These are phyloP conservation scores for Liposcelis brunnea DNA, from an alignment of 2,888 invertebrate genomes.

Conservation along the genomic window DNA sequence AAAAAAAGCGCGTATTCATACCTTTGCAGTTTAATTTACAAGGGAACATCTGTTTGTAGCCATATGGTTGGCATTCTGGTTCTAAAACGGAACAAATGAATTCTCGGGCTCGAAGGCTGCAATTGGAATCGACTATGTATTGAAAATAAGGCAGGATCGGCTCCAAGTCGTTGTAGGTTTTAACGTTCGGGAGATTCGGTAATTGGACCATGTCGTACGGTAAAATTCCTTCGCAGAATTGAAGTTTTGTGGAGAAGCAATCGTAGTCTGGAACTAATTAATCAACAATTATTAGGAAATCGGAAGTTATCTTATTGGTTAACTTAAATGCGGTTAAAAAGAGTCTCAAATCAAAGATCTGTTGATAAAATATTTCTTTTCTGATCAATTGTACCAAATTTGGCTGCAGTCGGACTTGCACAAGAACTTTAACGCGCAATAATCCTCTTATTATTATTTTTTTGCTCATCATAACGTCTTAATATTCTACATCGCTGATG, in stretches of 20 bases:
- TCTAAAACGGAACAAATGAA: constrained; percentile 46
- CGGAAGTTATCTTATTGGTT: too few relatives aligned
- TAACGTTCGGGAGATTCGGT: constrained; percentile 25
- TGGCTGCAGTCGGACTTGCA: too few relatives aligned
- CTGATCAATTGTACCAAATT: too few relatives aligned
- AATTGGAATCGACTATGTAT: constrained; percentile 40
- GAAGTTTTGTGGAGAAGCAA: constrained; percentile 34
- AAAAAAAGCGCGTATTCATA: too few relatives aligned
- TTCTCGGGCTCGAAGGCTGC: constrained; percentile 40
- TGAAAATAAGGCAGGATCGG: constrained; percentile 37
- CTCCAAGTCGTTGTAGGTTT: constrained; percentile 26
- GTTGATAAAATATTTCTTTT: too few relatives aligned
- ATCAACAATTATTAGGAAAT: not conserved
- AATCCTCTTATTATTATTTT: too few relatives aligned
- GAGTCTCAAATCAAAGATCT: too few relatives aligned
- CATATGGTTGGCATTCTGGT: constrained; percentile 45
- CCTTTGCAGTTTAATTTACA: constrained; percentile 48
- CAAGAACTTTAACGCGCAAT: too few relatives aligned
- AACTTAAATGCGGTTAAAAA: too few relatives aligned
- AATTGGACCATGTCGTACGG: constrained; percentile 45
- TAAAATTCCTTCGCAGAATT: constrained; percentile 43
- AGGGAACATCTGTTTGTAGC: constrained; percentile 38
- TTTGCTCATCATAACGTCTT: too few relatives aligned
- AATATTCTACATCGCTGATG: too few relatives aligned
- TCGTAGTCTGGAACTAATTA: not conserved